These are phyloP conservation scores for Napeogenes sylphis DNA, from an alignment of 2,888 invertebrate species.

Conservation along the genomic window DNA sequence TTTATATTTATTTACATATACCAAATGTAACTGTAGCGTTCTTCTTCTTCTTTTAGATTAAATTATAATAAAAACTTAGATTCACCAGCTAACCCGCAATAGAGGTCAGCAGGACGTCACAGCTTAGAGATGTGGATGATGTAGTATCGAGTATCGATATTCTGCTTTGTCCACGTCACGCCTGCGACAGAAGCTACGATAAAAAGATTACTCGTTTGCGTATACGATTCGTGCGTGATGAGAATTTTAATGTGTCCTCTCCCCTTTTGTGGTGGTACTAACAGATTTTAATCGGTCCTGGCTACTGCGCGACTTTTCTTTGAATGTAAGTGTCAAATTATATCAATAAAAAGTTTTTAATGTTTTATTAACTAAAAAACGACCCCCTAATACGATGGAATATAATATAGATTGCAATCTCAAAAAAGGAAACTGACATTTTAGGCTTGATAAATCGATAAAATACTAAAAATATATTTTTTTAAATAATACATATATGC, in stretches of 20 bases:
- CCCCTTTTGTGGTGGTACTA: conserved; percentile 56
- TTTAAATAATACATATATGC: neutral
- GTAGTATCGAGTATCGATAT: conserved; percentile 49
- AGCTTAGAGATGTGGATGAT: conserved; percentile 45
- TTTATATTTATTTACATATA: no score
- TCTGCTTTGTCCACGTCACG: conserved; percentile 46
- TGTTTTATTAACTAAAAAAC: neutral
- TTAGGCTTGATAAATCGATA: no score
- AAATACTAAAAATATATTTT: no score
- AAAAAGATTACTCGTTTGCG: conserved; percentile 74
- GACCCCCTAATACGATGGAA: neutral
- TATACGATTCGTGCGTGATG: conserved; percentile 69
- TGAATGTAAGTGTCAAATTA: conserved; percentile 22
- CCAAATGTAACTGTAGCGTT: no score
- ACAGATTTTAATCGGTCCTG: conserved; percentile 73
- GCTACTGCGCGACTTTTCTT: conserved; percentile 47
- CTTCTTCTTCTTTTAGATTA: neutral
- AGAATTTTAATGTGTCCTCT: conserved; percentile 65
- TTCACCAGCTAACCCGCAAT: conserved; percentile 17
- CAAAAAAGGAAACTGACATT: no score
- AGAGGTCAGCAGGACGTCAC: conserved; percentile 35
- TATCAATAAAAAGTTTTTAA: neutral
- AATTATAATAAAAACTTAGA: conserved; percentile 9
- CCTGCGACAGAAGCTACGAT: conserved; percentile 53
- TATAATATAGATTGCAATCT: neutral